Evolutionary conservation across 1,140 invertebrate genomes (phyloP), one percentile per base, ranked within the genome.

Genomic region (Phenacoccus solenopsis): DNA sequence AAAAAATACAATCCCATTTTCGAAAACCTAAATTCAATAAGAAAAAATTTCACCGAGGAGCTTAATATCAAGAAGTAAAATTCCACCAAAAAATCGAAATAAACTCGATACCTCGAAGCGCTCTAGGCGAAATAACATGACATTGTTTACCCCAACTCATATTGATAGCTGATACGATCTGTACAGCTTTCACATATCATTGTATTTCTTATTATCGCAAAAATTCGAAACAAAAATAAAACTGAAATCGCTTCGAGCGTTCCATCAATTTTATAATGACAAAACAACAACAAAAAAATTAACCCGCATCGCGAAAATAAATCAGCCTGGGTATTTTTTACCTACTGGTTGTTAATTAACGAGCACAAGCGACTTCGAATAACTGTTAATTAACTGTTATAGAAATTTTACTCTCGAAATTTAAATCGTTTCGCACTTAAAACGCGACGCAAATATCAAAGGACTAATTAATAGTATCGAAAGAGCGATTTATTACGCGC

Each of bases 141-240:
- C 38, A 49, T 49, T 49, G 38, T 49, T 49, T 49, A 49, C 38
- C 38, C 38, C 38, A 49, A 49, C 38, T n/a, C 38, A 49, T n/a
- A n/a, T n/a, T n/a, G n/a, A n/a, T n/a, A n/a, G n/a, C n/a, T n/a
- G 20, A 16, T 49, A 49, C 38, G 38, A 49, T 49, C 13, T 10
- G 38, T 49, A 49, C 38, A n/a, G 13, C 13, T 49, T 49, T 49
- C 38, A 49, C 38, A 49, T 49, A 16, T 49, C 38, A n/a, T 49
- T 16, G 20, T 49, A 49, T 32, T n/a, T n/a, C n/a, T n/a, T n/a
- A 32, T 13, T n/a, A 49, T 49, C 16, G 38, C 13, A 9, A 49
- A 49, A 49, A 49, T n/a, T n/a, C 4, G 38, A 16, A 49, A 49
- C 38, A 49, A 10, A 49, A 49, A 16, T 49, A n/a, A 49, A 49